phyloP scores from a whole-genome alignment of 2,797 vertebrate species.

The Ceryle rudis region DNA sequence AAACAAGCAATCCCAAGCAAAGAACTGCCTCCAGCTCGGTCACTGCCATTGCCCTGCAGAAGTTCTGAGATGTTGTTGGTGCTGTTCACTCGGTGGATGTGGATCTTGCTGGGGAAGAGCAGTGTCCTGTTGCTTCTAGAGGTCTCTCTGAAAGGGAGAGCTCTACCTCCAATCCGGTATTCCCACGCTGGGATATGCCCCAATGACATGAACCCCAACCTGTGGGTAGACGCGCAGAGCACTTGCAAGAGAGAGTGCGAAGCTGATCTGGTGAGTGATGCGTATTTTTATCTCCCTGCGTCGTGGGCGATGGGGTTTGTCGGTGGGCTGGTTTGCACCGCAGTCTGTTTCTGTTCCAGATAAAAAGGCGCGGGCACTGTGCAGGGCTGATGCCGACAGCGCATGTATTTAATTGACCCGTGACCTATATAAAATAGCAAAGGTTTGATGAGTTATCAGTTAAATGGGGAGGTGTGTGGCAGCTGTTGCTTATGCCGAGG shows the following conservation, averaged over 20 bases:
- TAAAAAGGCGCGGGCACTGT: rapidly evolving
- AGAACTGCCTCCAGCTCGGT: conserved; percentile 22
- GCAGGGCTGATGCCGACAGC: neutral
- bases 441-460: neutral
- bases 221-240: conserved; percentile 99
- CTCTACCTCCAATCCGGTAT: conserved; percentile 83
- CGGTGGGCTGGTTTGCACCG: neutral
- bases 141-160: conserved; percentile 73
- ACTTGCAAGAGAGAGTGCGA: conserved; percentile 94
- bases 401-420: neutral
- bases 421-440: neutral
- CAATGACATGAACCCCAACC: conserved; percentile 98
- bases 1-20: neutral
- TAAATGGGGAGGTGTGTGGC: neutral
- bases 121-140: conserved; percentile 80
- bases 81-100: conserved; percentile 85
- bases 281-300: neutral
- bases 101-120: conserved; percentile 83
- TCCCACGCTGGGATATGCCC: conserved; percentile 95
- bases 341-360: neutral
- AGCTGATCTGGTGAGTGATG: conserved; percentile 91
- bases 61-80: conserved; percentile 84
- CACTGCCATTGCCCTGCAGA: conserved; percentile 40
- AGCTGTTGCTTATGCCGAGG: neutral
- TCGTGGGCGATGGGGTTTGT: neutral